These are phyloP conservation scores for Orthonevra nobilis DNA, from an alignment of 2,888 invertebrate genomes.

Conservation along the genomic window DNA sequence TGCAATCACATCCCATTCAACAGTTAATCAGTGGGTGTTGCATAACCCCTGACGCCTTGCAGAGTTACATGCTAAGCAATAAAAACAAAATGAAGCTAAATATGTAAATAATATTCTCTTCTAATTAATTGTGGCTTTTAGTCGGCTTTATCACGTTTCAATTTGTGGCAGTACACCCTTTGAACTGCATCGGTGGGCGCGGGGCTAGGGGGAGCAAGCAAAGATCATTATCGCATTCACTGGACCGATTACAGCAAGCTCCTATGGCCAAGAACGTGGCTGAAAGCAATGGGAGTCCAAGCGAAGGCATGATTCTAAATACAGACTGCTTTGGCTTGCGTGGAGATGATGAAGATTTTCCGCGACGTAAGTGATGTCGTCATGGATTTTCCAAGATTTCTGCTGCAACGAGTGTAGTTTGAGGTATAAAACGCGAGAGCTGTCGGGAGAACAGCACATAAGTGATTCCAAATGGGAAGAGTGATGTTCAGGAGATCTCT, in stretches of 20 bases:
- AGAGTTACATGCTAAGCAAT: too few species aligned
- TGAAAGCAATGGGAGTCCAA: neutral
- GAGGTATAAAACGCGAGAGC: constrained; percentile 61
- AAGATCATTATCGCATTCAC: constrained; percentile 49
- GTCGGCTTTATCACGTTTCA: constrained; percentile 53
- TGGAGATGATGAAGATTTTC: constrained; percentile 24
- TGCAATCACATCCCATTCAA: constrained; percentile 4
- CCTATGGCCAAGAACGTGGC: constrained; percentile 12
- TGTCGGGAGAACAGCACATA: constrained; percentile 34
- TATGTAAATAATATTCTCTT: constrained; percentile 35
- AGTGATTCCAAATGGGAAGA: constrained; percentile 58
- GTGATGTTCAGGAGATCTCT: constrained; percentile 56
- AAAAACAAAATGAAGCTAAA: constrained; percentile 20
- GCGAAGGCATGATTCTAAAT: neutral
- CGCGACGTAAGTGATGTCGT: constrained; percentile 37
- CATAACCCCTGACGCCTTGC: constrained; percentile 8
- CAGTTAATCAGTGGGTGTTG: constrained; percentile 22
- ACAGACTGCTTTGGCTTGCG: constrained; percentile 2
- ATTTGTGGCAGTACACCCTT: constrained; percentile 55
- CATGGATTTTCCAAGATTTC: constrained; percentile 66
- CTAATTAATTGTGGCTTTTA: constrained; percentile 59
- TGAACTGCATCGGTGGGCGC: constrained; percentile 48
- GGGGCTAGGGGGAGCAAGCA: constrained; percentile 1
- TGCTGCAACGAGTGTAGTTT: constrained; percentile 6
- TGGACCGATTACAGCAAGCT: constrained; percentile 1